phyloP scores from a whole-genome alignment of 2,113 vertebrate species.

The Sinocyclocheilus maitianheensis region DNA sequence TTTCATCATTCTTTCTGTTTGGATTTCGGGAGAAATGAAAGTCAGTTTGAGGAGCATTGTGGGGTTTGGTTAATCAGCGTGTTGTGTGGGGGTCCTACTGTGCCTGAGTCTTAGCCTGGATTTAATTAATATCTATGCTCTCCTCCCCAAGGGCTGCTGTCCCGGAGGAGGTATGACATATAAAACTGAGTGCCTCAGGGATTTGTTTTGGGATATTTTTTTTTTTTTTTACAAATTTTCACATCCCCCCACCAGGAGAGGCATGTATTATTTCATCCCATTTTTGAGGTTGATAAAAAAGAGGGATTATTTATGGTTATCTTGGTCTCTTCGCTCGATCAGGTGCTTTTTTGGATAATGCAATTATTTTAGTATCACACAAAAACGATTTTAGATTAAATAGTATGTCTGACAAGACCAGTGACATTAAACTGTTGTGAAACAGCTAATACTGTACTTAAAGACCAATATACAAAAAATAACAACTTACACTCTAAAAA shows the following conservation, averaged over 20 bases:
- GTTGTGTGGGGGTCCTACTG: constrained; percentile 39
- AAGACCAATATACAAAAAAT: too few relatives aligned
- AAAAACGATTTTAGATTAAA: too few relatives aligned
- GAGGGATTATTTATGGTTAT: constrained; percentile 22
- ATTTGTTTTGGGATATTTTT: neutral
- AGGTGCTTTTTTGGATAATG: neutral
- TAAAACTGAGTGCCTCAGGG: constrained; percentile 30
- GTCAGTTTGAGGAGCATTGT: constrained; percentile 39
- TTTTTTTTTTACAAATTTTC: neutral
- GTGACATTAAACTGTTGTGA: too few relatives aligned
- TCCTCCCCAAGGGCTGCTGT: constrained; percentile 15
- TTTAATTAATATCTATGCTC: constrained; percentile 58
- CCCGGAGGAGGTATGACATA: constrained; percentile 44
- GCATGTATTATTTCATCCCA: constrained; percentile 1
- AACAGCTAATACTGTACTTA: too few relatives aligned
- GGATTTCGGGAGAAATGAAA: constrained; percentile 43
- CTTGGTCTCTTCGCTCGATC: neutral
- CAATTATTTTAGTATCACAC: neutral
- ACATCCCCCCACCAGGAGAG: neutral
- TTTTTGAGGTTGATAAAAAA: neutral
- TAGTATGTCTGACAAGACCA: too few relatives aligned
- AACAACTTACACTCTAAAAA: too few relatives aligned
- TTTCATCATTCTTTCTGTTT: constrained; percentile 49
- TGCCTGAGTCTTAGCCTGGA: neutral
- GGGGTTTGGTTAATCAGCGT: constrained; percentile 51